Percentiles rank a stretch among this genome's conserved stretches.
These are phyloP conservation scores for Meloidogyne floridensis DNA, from an alignment of 1,140 invertebrate species.

Conservation along the genomic window DNA sequence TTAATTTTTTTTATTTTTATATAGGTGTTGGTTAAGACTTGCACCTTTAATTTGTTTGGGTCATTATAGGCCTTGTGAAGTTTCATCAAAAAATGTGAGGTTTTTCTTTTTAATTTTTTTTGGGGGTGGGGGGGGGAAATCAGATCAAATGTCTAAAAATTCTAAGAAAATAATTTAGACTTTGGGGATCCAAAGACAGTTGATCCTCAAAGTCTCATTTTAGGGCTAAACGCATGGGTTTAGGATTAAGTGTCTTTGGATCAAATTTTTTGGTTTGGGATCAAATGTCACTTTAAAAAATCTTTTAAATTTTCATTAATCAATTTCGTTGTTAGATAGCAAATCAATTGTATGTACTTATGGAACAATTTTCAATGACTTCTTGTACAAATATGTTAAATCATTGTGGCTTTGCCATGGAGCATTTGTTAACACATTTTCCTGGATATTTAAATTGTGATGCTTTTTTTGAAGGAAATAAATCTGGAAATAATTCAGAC, in stretches of 20 bases:
- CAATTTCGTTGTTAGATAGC: not conserved
- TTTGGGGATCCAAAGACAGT: too few species aligned
- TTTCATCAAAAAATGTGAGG: not conserved
- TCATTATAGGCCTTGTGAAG: not conserved
- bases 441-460: not conserved
- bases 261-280: too few species aligned
- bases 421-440: not conserved
- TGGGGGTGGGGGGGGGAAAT: too few species aligned
- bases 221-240: too few species aligned
- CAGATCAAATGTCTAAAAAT: not conserved
- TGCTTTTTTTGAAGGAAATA: not conserved
- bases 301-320: too few species aligned
- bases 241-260: too few species aligned
- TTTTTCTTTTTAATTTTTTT: not conserved
- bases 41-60: not conserved
- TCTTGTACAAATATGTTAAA: constrained; percentile 1
- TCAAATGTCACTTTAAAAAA: too few species aligned
- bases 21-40: constrained; percentile 9
- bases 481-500: not conserved
- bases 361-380: constrained; percentile 1
- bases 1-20: not conserved
- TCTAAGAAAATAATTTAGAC: too few species aligned
- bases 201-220: too few species aligned
- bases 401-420: not conserved
- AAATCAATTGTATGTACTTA: not conserved